phyloP scores from a whole-genome alignment of 2,888 invertebrate species.

The Tryphoninae sp. region DNA sequence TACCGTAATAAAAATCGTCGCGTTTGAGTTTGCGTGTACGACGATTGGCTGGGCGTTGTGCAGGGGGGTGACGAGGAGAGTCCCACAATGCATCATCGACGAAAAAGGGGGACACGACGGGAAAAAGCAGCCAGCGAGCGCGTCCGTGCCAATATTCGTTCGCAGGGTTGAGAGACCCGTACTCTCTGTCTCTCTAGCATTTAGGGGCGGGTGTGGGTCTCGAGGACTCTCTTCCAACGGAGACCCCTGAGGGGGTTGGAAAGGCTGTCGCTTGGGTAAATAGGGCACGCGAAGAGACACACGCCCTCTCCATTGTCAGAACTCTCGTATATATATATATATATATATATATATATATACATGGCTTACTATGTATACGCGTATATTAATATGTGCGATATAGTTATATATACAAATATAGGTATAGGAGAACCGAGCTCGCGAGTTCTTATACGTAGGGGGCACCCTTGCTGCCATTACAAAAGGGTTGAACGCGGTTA shows the following conservation, averaged over 20 bases:
- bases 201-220: slow-evolving; percentile 60
- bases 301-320: slow-evolving; percentile 79
- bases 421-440: slow-evolving; percentile 7
- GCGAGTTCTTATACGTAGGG: slow-evolving; percentile 55
- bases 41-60: slow-evolving; percentile 75
- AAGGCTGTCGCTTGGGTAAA: slow-evolving; percentile 79
- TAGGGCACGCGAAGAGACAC: slow-evolving; percentile 80
- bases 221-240: slow-evolving; percentile 59
- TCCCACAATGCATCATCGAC: slow-evolving; percentile 73
- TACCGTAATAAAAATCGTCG: slow-evolving; percentile 79
- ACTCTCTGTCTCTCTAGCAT: slow-evolving; percentile 31
- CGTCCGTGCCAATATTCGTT: slow-evolving; percentile 59
- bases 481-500: slow-evolving; percentile 76
- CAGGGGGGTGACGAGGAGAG: slow-evolving; percentile 65
- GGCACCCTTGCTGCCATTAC: slow-evolving; percentile 75
- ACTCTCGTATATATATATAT: slow-evolving; percentile 42
- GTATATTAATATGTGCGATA: slow-evolving; percentile 1
- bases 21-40: slow-evolving; percentile 66
- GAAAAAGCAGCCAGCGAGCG: slow-evolving; percentile 37
- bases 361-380: neutral
- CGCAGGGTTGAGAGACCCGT: slow-evolving; percentile 14
- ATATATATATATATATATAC: slow-evolving; percentile 10
- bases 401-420: slow-evolving; percentile 8
- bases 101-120: slow-evolving; percentile 8
- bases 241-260: slow-evolving; percentile 37